phyloP scores from a whole-genome alignment of 2,888 invertebrate species.

The Arenicola marina region DNA sequence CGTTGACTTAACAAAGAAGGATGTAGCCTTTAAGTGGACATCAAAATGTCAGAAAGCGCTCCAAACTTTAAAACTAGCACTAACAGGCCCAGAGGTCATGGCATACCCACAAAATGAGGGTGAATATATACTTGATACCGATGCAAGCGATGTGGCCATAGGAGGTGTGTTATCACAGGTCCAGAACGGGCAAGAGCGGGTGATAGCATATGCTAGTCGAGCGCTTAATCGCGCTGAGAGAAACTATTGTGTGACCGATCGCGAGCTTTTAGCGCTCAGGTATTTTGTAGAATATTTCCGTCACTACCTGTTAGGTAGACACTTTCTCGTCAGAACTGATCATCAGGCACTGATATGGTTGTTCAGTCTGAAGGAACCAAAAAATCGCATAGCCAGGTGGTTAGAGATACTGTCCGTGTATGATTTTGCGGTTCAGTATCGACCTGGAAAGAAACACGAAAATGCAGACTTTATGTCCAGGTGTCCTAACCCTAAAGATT shows the following conservation, averaged over 20 bases:
- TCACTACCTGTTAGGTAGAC: conserved; percentile 32
- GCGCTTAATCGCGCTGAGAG: conserved; percentile 12
- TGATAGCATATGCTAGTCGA: conserved; percentile 22
- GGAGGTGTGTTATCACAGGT: conserved; percentile 24
- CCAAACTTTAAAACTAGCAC: conserved; percentile 1
- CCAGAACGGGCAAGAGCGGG: conserved; percentile 18
- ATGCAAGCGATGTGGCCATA: conserved; percentile 14
- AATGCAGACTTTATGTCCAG: conserved; percentile 1
- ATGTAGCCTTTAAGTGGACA: conserved; percentile 19
- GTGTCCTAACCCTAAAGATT: neutral
- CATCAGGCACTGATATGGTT: conserved; percentile 35
- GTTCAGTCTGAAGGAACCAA: too few relatives aligned
- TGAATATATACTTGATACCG: conserved; percentile 16
- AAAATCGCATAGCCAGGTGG: conserved; percentile 20
- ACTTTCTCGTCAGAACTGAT: conserved; percentile 35
- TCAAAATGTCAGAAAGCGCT: conserved; percentile 12
- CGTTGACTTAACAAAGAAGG: conserved; percentile 17
- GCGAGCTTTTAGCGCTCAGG: conserved; percentile 24
- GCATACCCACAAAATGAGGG: conserved; percentile 10
- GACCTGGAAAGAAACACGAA: neutral
- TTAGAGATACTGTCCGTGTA: conserved; percentile 2
- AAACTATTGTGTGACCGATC: conserved; percentile 23
- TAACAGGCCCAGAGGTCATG: conserved; percentile 21
- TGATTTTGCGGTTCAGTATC: conserved; percentile 1
- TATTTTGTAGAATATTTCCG: conserved; percentile 33